Conservation (phyloP, 2,888 invertebrate species). For the Emmelina monodactyla region DNA sequence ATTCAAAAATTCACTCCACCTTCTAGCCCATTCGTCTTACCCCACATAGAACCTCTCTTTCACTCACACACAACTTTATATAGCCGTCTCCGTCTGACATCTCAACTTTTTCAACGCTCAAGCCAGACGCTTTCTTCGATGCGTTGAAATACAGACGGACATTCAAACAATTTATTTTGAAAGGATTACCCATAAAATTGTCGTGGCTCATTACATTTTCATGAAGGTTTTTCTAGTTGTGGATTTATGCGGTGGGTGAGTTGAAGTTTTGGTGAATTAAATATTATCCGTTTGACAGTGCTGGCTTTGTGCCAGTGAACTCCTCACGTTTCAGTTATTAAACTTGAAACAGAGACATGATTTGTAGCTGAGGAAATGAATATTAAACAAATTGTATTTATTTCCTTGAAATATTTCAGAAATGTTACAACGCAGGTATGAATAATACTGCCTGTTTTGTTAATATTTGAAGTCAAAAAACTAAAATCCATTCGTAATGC, state of each 20-base stretch:
- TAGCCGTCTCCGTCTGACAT: constrained; percentile 24
- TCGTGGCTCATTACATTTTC: constrained; percentile 61
- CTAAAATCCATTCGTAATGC: too few species aligned
- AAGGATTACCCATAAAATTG: constrained; percentile 64
- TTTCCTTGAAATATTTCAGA: too few species aligned
- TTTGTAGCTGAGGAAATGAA: too few species aligned
- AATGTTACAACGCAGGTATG: too few species aligned
- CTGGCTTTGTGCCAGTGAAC: constrained; percentile 48
- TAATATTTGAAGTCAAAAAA: too few species aligned
- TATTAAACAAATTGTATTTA: too few species aligned
- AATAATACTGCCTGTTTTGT: too few species aligned
- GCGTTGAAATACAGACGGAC: constrained; percentile 39
- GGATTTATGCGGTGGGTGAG: constrained; percentile 59
- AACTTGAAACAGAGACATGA: too few species aligned
- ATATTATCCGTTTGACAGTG: constrained; percentile 54
- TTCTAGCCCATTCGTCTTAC: constrained; percentile 28
- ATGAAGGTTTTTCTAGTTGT: constrained; percentile 50
- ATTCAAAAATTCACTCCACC: constrained; percentile 57
- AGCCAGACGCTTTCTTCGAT: constrained; percentile 39
- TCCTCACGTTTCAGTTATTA: constrained; percentile 28
- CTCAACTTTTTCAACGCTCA: constrained; percentile 34
- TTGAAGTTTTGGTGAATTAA: constrained; percentile 63
- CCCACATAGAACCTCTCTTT: constrained; percentile 27
- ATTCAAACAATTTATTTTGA: constrained; percentile 51
- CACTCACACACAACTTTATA: constrained; percentile 19